Evolutionary conservation across 2,113 vertebrate species (phyloP), one percentile per base, ranked within the genome.

Genomic region (Propithecus coquereli): DNA sequence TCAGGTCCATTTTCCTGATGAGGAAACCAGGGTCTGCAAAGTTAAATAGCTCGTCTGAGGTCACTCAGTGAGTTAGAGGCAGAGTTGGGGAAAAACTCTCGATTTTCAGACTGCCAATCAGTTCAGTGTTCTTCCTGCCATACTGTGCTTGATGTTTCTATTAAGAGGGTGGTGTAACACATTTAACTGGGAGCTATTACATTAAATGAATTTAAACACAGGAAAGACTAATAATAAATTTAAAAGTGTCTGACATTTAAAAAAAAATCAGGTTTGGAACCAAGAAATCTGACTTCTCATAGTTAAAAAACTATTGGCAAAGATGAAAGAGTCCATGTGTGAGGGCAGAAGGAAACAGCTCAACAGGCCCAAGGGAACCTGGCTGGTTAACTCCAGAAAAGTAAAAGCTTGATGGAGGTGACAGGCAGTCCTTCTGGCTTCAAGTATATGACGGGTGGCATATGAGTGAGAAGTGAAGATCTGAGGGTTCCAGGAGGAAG

Each of bases 251-350:
- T 32, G 47, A 82, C 6, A 45, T 73, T 94, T n/a, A 34, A 76
- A 40, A 86, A 71, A 87, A 73, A 37, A 74, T 63, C 70, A 93
- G 77, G 14, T 50, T 85, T 88, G n/a, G 70, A 94, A 97, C 80
- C 37, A 73, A 81, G 43, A 96, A 79, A 73, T 76, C 77, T 87
- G 61, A 63, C 87, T 94, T 93, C 8, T 94, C 54, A 37, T 66
- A 20, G 80, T 94, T 85, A 32, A 85, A 74, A 95, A 94, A 91
- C 22, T 30, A 50, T 47, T 68, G 66, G 57, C 59, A 87, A 93
- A 79, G 59, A 71, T 43, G 50, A 92, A 63, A 17, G 7, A 27
- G 43, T 74, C 22, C 85, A 22, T 2, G 13, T 20, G 59, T 22
- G 11, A 87, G 77, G 52, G 10, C 40, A 57, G 83, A 81, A 50